phyloP scores from a whole-genome alignment of 2,888 invertebrate species.

The Zygaena filipendulae region DNA sequence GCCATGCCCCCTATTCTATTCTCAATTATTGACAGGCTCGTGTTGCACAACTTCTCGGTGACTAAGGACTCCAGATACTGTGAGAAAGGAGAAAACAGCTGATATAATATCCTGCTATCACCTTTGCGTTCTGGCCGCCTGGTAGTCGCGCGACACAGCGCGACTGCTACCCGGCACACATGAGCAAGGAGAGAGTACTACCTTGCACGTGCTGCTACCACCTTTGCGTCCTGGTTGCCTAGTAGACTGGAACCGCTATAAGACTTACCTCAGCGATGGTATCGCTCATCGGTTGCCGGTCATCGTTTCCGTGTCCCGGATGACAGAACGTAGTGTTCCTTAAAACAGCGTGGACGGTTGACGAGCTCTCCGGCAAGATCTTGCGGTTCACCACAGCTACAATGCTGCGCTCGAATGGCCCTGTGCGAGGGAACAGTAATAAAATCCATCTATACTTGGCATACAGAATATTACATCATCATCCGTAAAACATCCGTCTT shows the following conservation, averaged over 20 bases:
- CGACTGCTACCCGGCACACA: too few relatives aligned
- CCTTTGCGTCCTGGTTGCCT: too few relatives aligned
- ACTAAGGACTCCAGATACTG: slow-evolving; percentile 80
- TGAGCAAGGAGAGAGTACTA: too few relatives aligned
- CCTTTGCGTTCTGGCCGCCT: neutral
- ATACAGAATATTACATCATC: neutral
- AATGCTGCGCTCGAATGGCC: slow-evolving; percentile 38
- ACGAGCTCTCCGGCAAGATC: slow-evolving; percentile 51
- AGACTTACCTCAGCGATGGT: slow-evolving; percentile 80
- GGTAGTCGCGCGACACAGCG: too few relatives aligned
- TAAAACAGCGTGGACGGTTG: slow-evolving; percentile 56
- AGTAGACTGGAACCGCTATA: too few relatives aligned
- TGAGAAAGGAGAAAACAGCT: neutral
- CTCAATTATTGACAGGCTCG: slow-evolving; percentile 74
- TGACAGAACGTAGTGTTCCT: slow-evolving; percentile 82
- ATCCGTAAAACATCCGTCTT: neutral
- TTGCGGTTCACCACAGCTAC: slow-evolving; percentile 64
- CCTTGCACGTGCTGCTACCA: too few relatives aligned
- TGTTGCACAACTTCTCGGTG: slow-evolving; percentile 78
- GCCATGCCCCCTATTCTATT: slow-evolving; percentile 81
- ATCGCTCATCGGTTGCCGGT: slow-evolving; percentile 76
- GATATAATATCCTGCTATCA: neutral
- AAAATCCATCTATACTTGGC: neutral
- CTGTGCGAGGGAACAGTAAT: slow-evolving; percentile 20
- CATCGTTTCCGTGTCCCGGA: slow-evolving; percentile 77